These are phyloP conservation scores for Lynx canadensis DNA, from an alignment of 2,113 vertebrate species.

Conservation along the genomic window DNA sequence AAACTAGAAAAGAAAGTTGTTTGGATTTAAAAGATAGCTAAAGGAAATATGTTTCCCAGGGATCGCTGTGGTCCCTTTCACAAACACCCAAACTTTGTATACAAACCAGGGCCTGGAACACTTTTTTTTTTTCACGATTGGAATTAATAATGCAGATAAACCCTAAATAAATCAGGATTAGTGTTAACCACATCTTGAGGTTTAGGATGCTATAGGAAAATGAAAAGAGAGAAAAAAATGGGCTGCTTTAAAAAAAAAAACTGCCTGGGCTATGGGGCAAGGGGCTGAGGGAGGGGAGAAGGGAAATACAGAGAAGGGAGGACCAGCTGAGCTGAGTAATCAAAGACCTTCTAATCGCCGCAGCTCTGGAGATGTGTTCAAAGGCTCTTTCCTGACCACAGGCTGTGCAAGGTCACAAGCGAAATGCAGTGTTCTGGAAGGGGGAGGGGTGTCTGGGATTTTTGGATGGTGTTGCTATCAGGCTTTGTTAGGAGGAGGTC, in stretches of 20 bases:
- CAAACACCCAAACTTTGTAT: constrained; percentile 79
- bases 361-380: constrained; percentile 74
- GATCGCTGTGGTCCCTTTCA: constrained; percentile 75
- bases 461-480: constrained; percentile 70
- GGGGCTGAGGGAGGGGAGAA: constrained; percentile 36
- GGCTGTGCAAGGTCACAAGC: constrained; percentile 79
- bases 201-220: constrained; percentile 85
- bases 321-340: constrained; percentile 78
- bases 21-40: constrained; percentile 78
- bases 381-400: constrained; percentile 80
- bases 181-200: constrained; percentile 88
- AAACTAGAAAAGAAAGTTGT: constrained; percentile 76
- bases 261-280: background rate
- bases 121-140: constrained; percentile 81
- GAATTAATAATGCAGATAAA: constrained; percentile 92
- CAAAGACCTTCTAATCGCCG: constrained; percentile 75
- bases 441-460: constrained; percentile 76
- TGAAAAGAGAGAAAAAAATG: constrained; percentile 83
- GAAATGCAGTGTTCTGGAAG: constrained; percentile 62
- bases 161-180: constrained; percentile 91
- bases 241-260: constrained; percentile 57
- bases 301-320: background rate
- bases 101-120: constrained; percentile 74
- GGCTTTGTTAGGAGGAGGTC: constrained; percentile 73
- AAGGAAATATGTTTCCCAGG: constrained; percentile 60